Evolutionary conservation across 1,140 invertebrate genomes (phyloP).

Genomic region (Colletes gigas): DNA sequence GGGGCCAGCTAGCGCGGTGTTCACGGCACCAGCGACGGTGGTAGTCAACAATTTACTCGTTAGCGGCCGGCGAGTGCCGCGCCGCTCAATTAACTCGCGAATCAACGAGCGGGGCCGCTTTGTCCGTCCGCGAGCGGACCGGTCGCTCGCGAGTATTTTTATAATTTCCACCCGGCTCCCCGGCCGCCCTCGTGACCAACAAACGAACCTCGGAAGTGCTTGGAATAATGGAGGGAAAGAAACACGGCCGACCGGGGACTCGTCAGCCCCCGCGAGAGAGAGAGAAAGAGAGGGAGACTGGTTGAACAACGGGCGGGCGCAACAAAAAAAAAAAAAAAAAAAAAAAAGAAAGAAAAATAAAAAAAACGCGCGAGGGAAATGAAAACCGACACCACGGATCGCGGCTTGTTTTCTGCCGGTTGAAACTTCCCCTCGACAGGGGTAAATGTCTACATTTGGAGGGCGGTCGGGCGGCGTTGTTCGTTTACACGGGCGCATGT

Average conservation of each 20-base stretch:
- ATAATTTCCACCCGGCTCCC: constrained; percentile 63
- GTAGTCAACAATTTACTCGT: constrained; percentile 77
- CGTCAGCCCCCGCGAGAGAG: neutral
- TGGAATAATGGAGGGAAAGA: constrained; percentile 42
- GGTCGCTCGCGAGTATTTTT: constrained; percentile 62
- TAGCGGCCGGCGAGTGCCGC: constrained; percentile 71
- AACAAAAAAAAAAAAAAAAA: too few relatives aligned
- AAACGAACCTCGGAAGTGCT: constrained; percentile 56
- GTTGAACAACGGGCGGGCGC: neutral
- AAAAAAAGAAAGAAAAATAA: too few relatives aligned
- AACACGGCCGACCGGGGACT: neutral
- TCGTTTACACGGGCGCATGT: constrained; percentile 50
- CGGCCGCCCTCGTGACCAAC: constrained; percentile 63
- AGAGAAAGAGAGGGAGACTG: neutral
- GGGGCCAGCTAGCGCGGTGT: neutral
- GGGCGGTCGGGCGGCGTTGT: constrained; percentile 34
- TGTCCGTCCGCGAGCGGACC: constrained; percentile 49
- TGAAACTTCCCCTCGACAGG: constrained; percentile 40
- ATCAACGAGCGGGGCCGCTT: constrained; percentile 70
- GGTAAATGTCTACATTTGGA: constrained; percentile 60
- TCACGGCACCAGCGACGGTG: constrained; percentile 42
- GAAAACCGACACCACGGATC: constrained; percentile 61
- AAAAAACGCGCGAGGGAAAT: constrained; percentile 57
- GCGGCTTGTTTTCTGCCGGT: constrained; percentile 51
- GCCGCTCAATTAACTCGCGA: constrained; percentile 77